phyloP scores from a whole-genome alignment of 2,113 vertebrate species.

The Cromileptes altivelis region DNA sequence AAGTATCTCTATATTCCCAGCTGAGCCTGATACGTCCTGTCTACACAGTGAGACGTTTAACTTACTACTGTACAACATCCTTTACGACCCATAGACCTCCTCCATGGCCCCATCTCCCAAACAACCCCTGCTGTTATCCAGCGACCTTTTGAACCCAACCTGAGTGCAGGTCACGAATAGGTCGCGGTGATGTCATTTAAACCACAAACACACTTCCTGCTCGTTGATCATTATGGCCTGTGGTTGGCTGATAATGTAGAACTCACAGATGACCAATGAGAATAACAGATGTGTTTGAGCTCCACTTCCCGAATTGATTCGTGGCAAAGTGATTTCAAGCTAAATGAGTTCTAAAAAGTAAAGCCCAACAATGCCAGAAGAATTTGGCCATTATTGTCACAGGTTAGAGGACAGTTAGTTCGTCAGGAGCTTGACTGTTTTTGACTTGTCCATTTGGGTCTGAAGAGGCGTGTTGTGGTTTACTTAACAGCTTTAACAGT shows the following conservation, averaged over 20 bases:
- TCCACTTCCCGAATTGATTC: slow-evolving; percentile 37
- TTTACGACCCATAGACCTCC: not conserved
- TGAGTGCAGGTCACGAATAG: slow-evolving; percentile 38
- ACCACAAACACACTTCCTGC: slow-evolving; percentile 60
- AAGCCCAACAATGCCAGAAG: not conserved
- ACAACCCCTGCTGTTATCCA: slow-evolving; percentile 17
- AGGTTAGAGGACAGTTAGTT: not conserved
- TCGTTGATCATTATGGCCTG: slow-evolving; percentile 31
- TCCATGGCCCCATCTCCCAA: not conserved
- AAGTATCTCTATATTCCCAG: not conserved
- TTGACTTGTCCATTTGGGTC: not conserved
- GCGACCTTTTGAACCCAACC: slow-evolving; percentile 66
- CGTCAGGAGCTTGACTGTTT: not conserved
- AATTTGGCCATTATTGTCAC: not conserved
- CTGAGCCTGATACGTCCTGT: not conserved
- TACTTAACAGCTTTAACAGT: slow-evolving; percentile 40
- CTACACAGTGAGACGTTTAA: not conserved
- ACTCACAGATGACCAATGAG: slow-evolving; percentile 49
- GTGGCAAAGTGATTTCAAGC: not conserved
- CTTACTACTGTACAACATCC: not conserved
- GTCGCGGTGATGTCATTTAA: slow-evolving; percentile 21
- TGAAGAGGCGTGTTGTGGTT: slow-evolving; percentile 31
- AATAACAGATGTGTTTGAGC: slow-evolving; percentile 25
- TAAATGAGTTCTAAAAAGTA: not conserved
- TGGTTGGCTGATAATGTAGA: slow-evolving; percentile 28